A percentile compares a stretch with the other conserved stretches of the same genome.
Evolutionary conservation across 1,140 invertebrate genomes (phyloP).

Genomic region (Drosophila rhopaloa): DNA sequence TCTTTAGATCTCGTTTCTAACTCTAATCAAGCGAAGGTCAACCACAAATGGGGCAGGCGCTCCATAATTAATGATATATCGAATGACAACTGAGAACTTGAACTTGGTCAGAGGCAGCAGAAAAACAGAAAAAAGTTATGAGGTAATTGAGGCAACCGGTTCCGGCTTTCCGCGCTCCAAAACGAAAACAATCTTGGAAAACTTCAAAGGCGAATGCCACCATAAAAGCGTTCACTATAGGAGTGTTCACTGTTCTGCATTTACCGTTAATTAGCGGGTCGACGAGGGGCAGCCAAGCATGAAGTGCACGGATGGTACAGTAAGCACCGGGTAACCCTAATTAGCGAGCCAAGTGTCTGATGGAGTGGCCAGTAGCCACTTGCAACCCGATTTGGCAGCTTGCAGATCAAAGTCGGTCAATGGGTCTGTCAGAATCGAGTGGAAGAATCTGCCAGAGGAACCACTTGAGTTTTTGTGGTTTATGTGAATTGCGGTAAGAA

Average conservation of each 20-base stretch:
- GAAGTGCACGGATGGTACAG: constrained; percentile 23
- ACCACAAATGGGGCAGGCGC: constrained; percentile 53
- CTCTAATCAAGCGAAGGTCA: constrained; percentile 67
- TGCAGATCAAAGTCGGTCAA: constrained; percentile 31
- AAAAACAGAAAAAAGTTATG: constrained; percentile 9
- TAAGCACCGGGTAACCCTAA: constrained; percentile 43
- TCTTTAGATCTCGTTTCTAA: constrained; percentile 28
- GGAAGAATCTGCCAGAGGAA: constrained; percentile 2
- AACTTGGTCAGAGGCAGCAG: constrained; percentile 10
- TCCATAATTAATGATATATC: constrained; percentile 27
- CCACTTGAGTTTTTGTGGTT: constrained; percentile 10
- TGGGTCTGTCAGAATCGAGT: constrained; percentile 25
- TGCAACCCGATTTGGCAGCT: constrained; percentile 28
- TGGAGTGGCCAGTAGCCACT: not conserved
- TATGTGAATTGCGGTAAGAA: constrained; percentile 11
- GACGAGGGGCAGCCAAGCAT: constrained; percentile 35
- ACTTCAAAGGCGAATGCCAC: constrained; percentile 53
- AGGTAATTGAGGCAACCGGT: constrained; percentile 52
- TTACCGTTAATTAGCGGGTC: constrained; percentile 68
- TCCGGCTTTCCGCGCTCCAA: constrained; percentile 32
- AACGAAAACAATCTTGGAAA: constrained; percentile 28
- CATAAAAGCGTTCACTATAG: constrained; percentile 48
- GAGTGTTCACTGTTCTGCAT: constrained; percentile 30
- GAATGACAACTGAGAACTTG: constrained; percentile 41
- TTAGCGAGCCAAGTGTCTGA: constrained; percentile 42